Base-by-base conservation (phyloP, 2,797 vertebrate species). In the Hypotaenidia philippensis region DNA sequence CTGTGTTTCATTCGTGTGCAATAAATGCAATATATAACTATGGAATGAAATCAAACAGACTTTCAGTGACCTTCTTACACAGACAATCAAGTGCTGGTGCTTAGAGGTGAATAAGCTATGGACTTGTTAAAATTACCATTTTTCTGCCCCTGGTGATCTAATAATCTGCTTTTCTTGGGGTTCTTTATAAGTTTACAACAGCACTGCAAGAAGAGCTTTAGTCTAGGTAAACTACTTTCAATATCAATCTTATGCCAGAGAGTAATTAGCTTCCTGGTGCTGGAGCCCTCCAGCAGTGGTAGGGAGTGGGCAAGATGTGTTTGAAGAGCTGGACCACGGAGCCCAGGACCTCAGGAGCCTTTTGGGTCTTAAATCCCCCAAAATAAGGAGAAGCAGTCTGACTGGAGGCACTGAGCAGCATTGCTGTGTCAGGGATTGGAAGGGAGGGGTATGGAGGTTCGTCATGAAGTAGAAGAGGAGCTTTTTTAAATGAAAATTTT, bases 41-140 rank as follows among this genome's bases (percentile, higher is more conserved):
- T 60, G 78, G 64, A 80, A 95, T 69, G 23, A 70, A 63, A 75
- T 32, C 49, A 89, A 80, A 32, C 91, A 90, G 94, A 87, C 70
- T 92, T 96, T 94, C 90, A 95, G 76, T 0, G 5, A 68, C 44
- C 82, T 96, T 96, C 79, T 94, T 87, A 78, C 36, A 27, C 40
- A 91, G 86, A 59, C 71, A 71, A 63, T 22, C 40, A 52, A 89
- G 75, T 80, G 72, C 50, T 70, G 40, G 36, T 90, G 56, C 68
- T 87, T 83, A 17, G 53, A 86, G 49, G 75, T 78, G 71, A 83
- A 89, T 78, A 92, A 69, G 81, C 75, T 59, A 29, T 70, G 70
- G 93, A 91, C 71, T 69, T 90, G 50, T 85, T 69, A 85, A 77
- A 95, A 94, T 94, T 80, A 66, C 57, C 60, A n/a, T n/a, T 89